A percentile compares a stretch with the other conserved stretches of the same genome.
These are phyloP conservation scores for Semaprochilodus insignis DNA, from an alignment of 2,797 vertebrate species.

Conservation along the genomic window DNA sequence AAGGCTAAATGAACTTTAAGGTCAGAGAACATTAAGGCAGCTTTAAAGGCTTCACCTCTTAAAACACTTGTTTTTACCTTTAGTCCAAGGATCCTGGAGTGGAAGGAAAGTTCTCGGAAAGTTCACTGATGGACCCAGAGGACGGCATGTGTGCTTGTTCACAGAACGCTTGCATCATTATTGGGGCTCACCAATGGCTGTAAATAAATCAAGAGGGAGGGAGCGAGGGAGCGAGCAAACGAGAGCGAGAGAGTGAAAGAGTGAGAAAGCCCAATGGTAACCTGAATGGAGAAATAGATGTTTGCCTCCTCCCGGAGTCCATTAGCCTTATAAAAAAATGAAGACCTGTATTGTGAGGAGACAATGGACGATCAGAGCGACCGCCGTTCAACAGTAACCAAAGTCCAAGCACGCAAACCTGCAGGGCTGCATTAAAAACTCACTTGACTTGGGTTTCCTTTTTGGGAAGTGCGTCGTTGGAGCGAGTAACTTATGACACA, in stretches of 20 bases:
- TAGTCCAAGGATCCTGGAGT: not conserved
- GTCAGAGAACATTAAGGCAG: no score
- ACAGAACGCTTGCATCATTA: conserved; percentile 71
- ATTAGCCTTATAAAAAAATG: conserved; percentile 83
- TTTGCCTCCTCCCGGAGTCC: conserved; percentile 65
- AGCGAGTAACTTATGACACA: not conserved
- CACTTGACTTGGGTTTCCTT: conserved; percentile 47
- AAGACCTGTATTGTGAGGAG: conserved; percentile 66
- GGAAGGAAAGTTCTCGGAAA: conserved; percentile 27
- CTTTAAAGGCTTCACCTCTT: no score
- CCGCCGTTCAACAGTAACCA: conserved; percentile 31
- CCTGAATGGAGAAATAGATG: conserved; percentile 64
- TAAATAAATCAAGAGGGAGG: conserved; percentile 73
- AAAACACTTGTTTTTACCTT: not conserved
- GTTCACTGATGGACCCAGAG: conserved; percentile 46
- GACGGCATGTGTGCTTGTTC: conserved; percentile 63
- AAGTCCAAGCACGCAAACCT: conserved; percentile 69
- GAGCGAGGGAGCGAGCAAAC: not conserved
- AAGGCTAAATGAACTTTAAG: no score
- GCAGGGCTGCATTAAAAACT: conserved; percentile 65
- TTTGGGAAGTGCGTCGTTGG: conserved; percentile 58
- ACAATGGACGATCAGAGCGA: conserved; percentile 65
- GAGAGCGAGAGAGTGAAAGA: conserved; percentile 46
- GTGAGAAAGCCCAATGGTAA: conserved; percentile 46
- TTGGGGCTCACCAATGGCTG: conserved; percentile 61